Evolutionary conservation across 2,113 vertebrate species (phyloP), one percentile per base, ranked within the genome.

Genomic region (Thalassoma bifasciatum): DNA sequence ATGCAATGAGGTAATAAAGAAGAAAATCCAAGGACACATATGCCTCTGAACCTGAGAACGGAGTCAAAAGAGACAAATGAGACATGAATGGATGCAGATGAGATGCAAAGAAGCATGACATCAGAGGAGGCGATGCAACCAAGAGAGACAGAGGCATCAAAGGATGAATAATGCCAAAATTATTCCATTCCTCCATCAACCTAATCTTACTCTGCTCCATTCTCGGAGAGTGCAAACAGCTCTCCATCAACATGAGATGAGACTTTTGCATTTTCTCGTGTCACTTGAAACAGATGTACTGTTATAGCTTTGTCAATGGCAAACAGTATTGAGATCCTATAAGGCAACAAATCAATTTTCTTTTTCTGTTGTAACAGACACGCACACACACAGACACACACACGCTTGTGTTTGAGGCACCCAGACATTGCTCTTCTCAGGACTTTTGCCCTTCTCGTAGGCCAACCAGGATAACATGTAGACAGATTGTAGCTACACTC

Each of bases 51-150:
- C 72, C 75, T 73, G 70, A 64, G 78, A 59, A 51, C 57, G 62
- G 51, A 84, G 79, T 80, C 67, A 72, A 71, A 66, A 61, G 77
- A 89, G 83, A 91, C 59, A 89, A 89, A 90, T 82, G 70, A 64
- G 75, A 79, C 54, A 73, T 52, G 72, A 75, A 78, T 63, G 84
- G 84, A 86, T 92, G 89, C 84, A 90, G 86, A 91, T 90, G 85
- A 85, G 88, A 89, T 88, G 86, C 85, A 89, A 80, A 86, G 72
- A 81, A 60, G 62, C 75, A 86, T 91, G 89, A 89, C 89, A 90
- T 88, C 85, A 92, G 83, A 77, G 77, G 47, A 77, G 57, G 82
- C 46, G 50, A 70, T 16, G 75, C 79, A 56, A 58, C 51, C 3
- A 12, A 42, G 69, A 58, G 65, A 85, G 81, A 78, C 61, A 79